Evolutionary conservation across 2,888 invertebrate species (phyloP), one percentile per base, ranked within the genome.

Genomic region (Apotomis capreana): DNA sequence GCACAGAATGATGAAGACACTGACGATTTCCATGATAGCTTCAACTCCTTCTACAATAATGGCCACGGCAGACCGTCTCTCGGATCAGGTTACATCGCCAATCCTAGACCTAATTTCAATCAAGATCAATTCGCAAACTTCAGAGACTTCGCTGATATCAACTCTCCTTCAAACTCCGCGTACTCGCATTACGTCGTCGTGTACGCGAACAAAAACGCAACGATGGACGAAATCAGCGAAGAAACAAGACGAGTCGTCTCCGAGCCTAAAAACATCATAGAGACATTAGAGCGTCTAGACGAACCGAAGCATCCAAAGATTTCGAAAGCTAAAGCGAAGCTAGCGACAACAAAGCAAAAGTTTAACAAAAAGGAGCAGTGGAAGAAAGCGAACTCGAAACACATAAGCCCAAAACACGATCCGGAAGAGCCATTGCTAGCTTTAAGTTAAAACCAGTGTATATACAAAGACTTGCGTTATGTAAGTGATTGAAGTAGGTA

Each of bases 71-170:
- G 96, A 61, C 95, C 96, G 0, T 94, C 95, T 0, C 90, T 89
- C 67, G 95, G 95, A 76, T 91, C 94, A 44, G 91, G 93, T 37
- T 94, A 95, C 77, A 94, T 95, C 51, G 94, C 95, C 0, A 97
- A 97, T 81, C 96, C 96, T 0, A 94, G 95, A 81, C 96, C 96
- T 4, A 96, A 96, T 65, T 95, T 96, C 78, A 95, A 96, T 40
- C 95, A 96, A 72, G 97, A 97, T 81, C 97, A 97, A 82, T 97
- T 98, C 82, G 97, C 97, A 4, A 97, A 97, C 84, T 98, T 98
- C 90, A 94, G 97, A 80, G 98, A 98, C 84, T 98, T 98, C 82
- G 97, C 98, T 0, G 98, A 98, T 80, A 97, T 98, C 69, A 97
- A 97, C 75, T 95, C 97, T 3, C 97, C 97, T 0, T 95, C 96